Conservation (phyloP, 2,113 vertebrate genomes). For the Colaptes auratus region DNA sequence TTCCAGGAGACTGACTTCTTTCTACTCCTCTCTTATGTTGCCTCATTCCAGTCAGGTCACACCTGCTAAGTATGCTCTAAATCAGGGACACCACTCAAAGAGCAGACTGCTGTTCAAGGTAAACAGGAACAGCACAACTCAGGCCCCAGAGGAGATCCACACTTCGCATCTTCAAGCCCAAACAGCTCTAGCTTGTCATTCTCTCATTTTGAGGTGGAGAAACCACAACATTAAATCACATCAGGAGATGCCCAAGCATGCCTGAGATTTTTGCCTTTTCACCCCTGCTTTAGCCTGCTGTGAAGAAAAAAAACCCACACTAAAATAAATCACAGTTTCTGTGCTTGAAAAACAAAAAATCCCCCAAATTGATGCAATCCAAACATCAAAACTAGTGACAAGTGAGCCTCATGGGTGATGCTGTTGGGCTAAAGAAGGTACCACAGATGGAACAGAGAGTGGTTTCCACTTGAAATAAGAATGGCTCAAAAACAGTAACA, state of each 20-base stretch:
- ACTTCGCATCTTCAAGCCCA: background rate
- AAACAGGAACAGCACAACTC: background rate
- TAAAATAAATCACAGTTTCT: background rate
- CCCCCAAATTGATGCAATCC: background rate
- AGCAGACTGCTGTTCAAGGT: background rate
- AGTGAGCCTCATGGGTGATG: background rate
- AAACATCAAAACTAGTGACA: background rate
- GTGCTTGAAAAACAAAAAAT: background rate
- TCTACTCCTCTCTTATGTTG: background rate
- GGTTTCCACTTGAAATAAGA: background rate
- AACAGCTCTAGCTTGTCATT: background rate
- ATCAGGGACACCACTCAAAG: background rate
- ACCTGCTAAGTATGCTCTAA: constrained; percentile 8
- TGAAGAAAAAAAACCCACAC: background rate
- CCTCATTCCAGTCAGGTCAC: background rate
- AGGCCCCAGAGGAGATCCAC: background rate
- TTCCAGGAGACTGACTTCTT: background rate
- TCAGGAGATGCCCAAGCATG: background rate
- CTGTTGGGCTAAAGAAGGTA: background rate
- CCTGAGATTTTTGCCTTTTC: background rate
- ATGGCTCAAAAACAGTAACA: background rate
- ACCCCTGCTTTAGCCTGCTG: background rate
- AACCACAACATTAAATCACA: background rate
- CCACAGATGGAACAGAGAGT: background rate
- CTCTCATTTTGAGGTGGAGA: background rate